Base-by-base conservation (phyloP, 2,113 vertebrate genomes). In the Turdus rufiventris region DNA sequence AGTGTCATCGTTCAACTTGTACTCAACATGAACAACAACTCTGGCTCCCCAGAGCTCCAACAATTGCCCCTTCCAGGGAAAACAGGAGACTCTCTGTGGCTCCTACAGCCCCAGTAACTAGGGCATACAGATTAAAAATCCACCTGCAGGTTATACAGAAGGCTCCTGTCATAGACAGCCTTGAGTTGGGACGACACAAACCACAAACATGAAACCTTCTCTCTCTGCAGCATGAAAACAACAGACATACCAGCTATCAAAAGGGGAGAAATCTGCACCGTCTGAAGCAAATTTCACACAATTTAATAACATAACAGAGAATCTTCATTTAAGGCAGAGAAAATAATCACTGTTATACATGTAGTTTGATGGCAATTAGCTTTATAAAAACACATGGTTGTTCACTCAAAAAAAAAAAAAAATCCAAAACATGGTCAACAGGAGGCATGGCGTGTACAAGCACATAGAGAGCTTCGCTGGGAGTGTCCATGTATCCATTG, bases 381-480 rank as follows among this genome's bases (percentile, higher is more conserved):
- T 74, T 70, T 48, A 31, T 66, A 68, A 80, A 94, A 11, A 5
- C 3, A 10, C 23, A 24, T 1, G 63, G 38, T 24, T 57, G 6
- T 53, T 77, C 20, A 34, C 18, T 33, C 45, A 67, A 79, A 66
- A 12, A 12, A 34, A 76, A 19, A 4, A 14, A 12, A 40, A 40
- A n/a, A n/a, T n/a, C 40, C 13, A 40, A 40, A 40, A 13, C 18
- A 60, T 0, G 0, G n/a, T 23, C 42, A 74, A 4, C 7, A 36
- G 67, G 31, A 51, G 23, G 34, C 17, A 84, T 15, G 20, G 8
- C 38, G 53, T 24, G 16, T 38, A 29, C 11, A 23, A 62, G 14
- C 29, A 56, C 3, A 50, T 1, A 29, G 42, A 80, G 10, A 71
- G 43, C 26, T 81, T 15, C 33, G 21, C 40, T 54, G 50, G 57